Evolutionary conservation across 2,113 vertebrate genomes (phyloP), one percentile per base, ranked within the genome.

Genomic region (Microcebus ravelobensis): DNA sequence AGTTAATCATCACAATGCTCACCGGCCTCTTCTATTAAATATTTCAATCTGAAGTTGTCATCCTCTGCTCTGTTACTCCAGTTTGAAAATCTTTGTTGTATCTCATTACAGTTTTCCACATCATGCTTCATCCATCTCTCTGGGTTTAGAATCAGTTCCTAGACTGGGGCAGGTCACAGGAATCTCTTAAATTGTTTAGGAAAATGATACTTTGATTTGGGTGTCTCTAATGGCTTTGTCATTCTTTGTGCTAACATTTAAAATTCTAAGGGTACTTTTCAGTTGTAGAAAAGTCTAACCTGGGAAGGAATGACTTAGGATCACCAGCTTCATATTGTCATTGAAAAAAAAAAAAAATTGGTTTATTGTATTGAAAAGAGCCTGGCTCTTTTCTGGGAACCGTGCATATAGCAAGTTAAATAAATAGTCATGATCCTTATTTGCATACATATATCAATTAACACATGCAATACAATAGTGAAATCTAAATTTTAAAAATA

Each of bases 401-500:
- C 21, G 21, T 61, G 13, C 23, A 20, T 21, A 68, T 21, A 68
- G 31, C 42, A 45, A 55, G 63, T 83, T 90, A 87, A 90, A 50
- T 90, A 87, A 90, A 50, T 23, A 87, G 82, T 13, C 34, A 48
- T 31, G 42, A 18, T 11, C 5, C 50, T 96, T 0, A 50, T 68
- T 87, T 92, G 31, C 45, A 55, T 65, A 67, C 1, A 20, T 14
- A 85, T 87, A 68, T 91, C 29, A 42, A 45, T n/a, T 52, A 84
- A 61, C 20, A 13, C 59, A 50, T 23, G 48, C n/a, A 70, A n/a
- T 42, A 27, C 92, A 90, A 20, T 8, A 63, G 23, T 90, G 71
- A 87, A 67, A 25, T 90, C 29, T 61, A 45, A 91, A 80, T 39
- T 94, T 82, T 55, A 77, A 85, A 94, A 63, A 50, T 55, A 90